Base-by-base conservation (phyloP, 2,797 vertebrate species). In the Epinephelus coioides region DNA sequence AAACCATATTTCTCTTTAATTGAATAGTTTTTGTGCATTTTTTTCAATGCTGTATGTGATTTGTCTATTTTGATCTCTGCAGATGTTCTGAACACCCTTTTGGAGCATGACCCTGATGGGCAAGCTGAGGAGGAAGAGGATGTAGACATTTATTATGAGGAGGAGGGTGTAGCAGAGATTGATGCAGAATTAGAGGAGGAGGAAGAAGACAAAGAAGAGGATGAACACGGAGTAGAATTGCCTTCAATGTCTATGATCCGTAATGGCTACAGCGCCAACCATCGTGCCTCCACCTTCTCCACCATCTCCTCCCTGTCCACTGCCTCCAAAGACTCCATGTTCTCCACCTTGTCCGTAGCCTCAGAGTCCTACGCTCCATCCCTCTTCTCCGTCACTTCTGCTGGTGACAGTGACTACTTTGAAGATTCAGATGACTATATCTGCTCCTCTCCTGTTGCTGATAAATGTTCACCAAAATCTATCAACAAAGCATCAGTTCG, bases 41-140 rank as follows among this genome's bases (percentile, higher is more conserved):
- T 44, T 44, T 27, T 13, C 2, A 30, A 53, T 34, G 6, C 47
- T 23, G 15, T 30, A 15, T 62, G 9, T 66, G 15, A 69, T 43
- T 46, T 64, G 40, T 76, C 2, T 40, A 0, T 49, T 76, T 73
- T 65, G 3, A 59, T 81, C 69, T 40, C 21, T 69, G 51, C 87
- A 99, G 98, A 99, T 86, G 89, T 98, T 84, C 94, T 99, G 54
- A 96, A 95, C 54, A 95, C 96, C 43, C 94, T 99, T 70, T 89
- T 99, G 87, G 95, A 96, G 73, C 95, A 95, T 21, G 97, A 98
- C 63, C 86, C 92, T 13, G 94, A 95, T 18, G 82, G 69, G 23
- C 80, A 79, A 1, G 11, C 57, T 14, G 95, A 95, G 40, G 94
- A 95, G 0, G 92, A 93, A 17, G 94, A 95, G 6, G 92, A 94